phyloP scores from a whole-genome alignment of 2,797 vertebrate species.

The Pangasius djambal region DNA sequence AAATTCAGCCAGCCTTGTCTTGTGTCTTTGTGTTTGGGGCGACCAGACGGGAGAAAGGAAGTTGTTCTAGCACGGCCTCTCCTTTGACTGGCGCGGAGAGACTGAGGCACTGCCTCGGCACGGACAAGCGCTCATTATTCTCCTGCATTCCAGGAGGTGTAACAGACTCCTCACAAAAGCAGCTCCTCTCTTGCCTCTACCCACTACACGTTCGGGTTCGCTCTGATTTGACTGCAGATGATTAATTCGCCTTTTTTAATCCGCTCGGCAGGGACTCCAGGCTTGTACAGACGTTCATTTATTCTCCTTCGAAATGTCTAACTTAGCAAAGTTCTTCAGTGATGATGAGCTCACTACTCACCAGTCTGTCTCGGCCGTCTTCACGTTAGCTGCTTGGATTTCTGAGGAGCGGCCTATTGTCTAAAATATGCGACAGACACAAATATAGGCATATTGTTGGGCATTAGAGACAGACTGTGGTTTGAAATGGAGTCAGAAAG shows the following conservation, averaged over 20 bases:
- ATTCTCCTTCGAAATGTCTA: background rate
- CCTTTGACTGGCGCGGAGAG: conserved; percentile 1
- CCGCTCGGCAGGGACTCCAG: background rate
- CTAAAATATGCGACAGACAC: conserved; percentile 66
- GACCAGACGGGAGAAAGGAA: background rate
- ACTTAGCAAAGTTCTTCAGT: background rate
- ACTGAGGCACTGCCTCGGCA: background rate
- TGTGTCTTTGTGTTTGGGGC: conserved; percentile 8
- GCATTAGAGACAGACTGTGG: background rate
- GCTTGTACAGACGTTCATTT: background rate
- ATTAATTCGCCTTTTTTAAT: background rate
- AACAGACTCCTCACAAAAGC: background rate
- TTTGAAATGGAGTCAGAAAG: background rate
- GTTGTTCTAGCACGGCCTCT: conserved; percentile 10
- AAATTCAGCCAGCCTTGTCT: conserved; percentile 31
- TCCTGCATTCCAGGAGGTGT: background rate
- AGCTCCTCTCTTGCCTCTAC: background rate
- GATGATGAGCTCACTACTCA: conserved; percentile 70
- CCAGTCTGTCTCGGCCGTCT: conserved; percentile 77
- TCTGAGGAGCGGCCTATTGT: conserved; percentile 76
- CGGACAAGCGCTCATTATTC: background rate
- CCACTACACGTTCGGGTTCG: background rate
- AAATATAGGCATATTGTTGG: background rate
- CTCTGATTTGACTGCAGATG: background rate
- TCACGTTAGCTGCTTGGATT: conserved; percentile 68